phyloP scores from a whole-genome alignment of 2,888 invertebrate species.

The Ceramica pisi region DNA sequence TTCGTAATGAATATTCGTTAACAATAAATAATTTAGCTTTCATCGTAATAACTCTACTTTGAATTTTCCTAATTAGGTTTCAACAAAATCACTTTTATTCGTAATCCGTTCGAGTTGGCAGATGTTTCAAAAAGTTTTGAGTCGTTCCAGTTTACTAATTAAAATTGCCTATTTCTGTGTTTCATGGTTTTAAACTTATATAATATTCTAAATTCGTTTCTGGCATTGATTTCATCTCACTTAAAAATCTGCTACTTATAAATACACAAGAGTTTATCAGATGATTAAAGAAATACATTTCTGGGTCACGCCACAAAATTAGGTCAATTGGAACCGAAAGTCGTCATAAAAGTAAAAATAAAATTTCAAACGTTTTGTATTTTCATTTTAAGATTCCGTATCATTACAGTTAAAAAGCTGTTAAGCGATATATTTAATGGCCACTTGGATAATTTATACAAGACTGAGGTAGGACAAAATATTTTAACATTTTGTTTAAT shows the following conservation, averaged over 20 bases:
- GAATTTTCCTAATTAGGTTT: slow-evolving; percentile 50
- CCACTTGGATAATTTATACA: slow-evolving; percentile 54
- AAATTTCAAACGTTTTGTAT: slow-evolving; percentile 55
- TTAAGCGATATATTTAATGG: slow-evolving; percentile 66
- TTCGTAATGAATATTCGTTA: slow-evolving; percentile 12
- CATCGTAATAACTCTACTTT: slow-evolving; percentile 40
- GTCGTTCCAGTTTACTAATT: slow-evolving; percentile 44
- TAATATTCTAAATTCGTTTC: slow-evolving; percentile 2
- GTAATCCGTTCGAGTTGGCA: slow-evolving; percentile 49
- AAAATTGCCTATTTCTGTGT: slow-evolving; percentile 43
- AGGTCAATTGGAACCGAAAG: slow-evolving; percentile 43
- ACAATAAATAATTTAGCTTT: slow-evolving; percentile 24
- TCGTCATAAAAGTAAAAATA: slow-evolving; percentile 43
- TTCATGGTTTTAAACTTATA: slow-evolving; percentile 22
- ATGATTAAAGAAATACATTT: slow-evolving; percentile 17
- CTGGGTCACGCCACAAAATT: slow-evolving; percentile 37
- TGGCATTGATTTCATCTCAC: background rate
- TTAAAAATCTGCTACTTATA: background rate
- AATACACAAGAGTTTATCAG: slow-evolving; percentile 17
- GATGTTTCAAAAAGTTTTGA: slow-evolving; percentile 51
- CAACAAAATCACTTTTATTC: slow-evolving; percentile 46
- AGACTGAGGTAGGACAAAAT: slow-evolving; percentile 32
- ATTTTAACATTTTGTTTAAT: slow-evolving; percentile 34
- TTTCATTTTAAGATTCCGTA: slow-evolving; percentile 64
- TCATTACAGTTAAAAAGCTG: slow-evolving; percentile 60